Evolutionary conservation across 2,888 invertebrate species (phyloP).

Genomic region (Antheraea yamamai): DNA sequence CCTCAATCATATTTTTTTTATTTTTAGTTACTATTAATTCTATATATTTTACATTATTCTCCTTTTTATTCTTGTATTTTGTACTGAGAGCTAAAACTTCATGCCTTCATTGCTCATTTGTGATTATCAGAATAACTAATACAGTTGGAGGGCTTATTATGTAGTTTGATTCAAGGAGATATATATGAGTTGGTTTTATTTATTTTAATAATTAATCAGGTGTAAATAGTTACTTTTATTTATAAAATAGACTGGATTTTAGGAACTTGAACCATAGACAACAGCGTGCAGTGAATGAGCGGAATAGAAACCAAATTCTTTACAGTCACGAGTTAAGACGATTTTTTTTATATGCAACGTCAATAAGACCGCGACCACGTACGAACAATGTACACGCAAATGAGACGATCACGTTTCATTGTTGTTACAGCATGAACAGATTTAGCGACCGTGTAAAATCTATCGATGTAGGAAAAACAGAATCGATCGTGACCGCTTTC

Average conservation of each 20-base stretch:
- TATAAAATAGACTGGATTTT: background rate
- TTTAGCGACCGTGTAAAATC: background rate
- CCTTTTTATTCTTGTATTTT: too few species aligned
- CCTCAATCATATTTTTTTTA: too few species aligned
- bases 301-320: background rate
- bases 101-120: too few species aligned
- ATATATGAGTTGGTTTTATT: too few species aligned
- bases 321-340: background rate
- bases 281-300: background rate
- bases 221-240: too few species aligned
- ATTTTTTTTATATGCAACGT: background rate
- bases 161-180: too few species aligned
- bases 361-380: background rate
- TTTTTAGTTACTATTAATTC: too few species aligned
- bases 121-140: too few species aligned
- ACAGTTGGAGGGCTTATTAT: too few species aligned
- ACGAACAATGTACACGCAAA: slow-evolving; percentile 1
- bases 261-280: background rate
- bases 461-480: background rate
- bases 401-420: background rate
- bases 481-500: slow-evolving; percentile 6
- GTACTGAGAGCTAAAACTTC: too few species aligned
- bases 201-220: too few species aligned
- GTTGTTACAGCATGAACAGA: slow-evolving; percentile 5
- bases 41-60: too few species aligned